Conservation (phyloP, 2,888 invertebrate species). For the Nomada flava region DNA sequence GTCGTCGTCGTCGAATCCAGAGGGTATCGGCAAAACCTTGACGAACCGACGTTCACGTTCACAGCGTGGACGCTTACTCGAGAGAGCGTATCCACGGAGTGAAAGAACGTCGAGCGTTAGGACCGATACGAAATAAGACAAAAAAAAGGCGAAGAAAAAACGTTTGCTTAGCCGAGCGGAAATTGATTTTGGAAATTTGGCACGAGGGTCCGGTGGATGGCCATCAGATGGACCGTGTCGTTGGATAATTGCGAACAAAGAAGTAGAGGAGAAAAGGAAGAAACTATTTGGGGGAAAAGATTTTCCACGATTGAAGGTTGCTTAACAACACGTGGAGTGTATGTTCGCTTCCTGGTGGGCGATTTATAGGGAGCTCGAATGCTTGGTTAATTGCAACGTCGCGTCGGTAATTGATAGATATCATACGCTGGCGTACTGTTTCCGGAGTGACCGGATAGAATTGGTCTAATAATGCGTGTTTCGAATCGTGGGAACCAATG, state of each 20-base stretch:
- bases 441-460: conserved; percentile 21
- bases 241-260: neutral
- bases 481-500: conserved; percentile 25
- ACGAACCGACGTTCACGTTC: conserved; percentile 36
- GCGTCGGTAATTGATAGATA: conserved; percentile 15
- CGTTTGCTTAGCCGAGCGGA: conserved; percentile 39
- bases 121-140: neutral
- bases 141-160: conserved; percentile 8
- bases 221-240: conserved; percentile 32
- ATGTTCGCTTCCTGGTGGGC: conserved; percentile 32
- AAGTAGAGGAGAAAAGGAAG: too few species aligned
- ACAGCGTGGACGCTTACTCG: conserved; percentile 26
- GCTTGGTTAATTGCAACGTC: conserved; percentile 6
- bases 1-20: neutral
- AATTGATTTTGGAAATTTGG: conserved; percentile 47
- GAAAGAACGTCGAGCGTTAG: conserved; percentile 26
- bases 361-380: neutral
- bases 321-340: neutral
- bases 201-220: conserved; percentile 19
- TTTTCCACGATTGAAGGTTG: conserved; percentile 11
- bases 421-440: neutral
- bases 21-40: conserved; percentile 47
- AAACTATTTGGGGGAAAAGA: neutral
- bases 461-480: neutral
- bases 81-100: conserved; percentile 42